Evolutionary conservation across 2,888 invertebrate species (phyloP).

Genomic region (Harpalus rubripes): DNA sequence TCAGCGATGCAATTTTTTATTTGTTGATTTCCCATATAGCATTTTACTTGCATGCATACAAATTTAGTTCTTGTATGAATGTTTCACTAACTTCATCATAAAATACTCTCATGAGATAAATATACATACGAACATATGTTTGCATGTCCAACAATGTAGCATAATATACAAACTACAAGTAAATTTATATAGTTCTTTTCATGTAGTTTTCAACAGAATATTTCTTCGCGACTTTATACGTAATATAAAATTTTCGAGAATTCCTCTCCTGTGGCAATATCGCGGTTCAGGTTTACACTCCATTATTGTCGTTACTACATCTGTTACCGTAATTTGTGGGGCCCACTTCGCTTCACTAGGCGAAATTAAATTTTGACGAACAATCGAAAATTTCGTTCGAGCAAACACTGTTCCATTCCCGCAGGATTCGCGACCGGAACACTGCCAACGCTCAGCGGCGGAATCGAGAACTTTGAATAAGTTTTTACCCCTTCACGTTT

Average conservation of each 20-base stretch:
- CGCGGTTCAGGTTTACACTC: slow-evolving; percentile 43
- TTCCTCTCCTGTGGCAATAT: neutral
- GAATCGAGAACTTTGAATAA: slow-evolving; percentile 38
- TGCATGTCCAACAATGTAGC: neutral
- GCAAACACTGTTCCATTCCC: slow-evolving; percentile 40
- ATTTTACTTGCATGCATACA: no score
- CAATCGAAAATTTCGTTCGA: slow-evolving; percentile 60
- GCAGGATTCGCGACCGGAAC: slow-evolving; percentile 22
- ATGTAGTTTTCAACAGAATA: neutral
- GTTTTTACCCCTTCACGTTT: slow-evolving; percentile 42
- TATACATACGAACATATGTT: no score
- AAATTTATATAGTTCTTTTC: neutral
- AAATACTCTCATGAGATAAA: no score
- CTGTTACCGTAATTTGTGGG: slow-evolving; percentile 63
- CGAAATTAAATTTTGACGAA: slow-evolving; percentile 64
- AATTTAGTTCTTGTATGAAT: no score
- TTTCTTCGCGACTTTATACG: neutral
- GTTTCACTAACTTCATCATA: no score
- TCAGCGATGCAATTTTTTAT: no score
- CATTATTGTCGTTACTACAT: slow-evolving; percentile 57
- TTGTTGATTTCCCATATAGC: no score
- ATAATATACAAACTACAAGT: neutral
- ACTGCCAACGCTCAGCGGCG: neutral
- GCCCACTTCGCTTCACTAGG: slow-evolving; percentile 54
- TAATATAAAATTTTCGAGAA: neutral